Evolutionary conservation across 2,113 vertebrate genomes (phyloP).

Genomic region (Tragelaphus buxtoni): DNA sequence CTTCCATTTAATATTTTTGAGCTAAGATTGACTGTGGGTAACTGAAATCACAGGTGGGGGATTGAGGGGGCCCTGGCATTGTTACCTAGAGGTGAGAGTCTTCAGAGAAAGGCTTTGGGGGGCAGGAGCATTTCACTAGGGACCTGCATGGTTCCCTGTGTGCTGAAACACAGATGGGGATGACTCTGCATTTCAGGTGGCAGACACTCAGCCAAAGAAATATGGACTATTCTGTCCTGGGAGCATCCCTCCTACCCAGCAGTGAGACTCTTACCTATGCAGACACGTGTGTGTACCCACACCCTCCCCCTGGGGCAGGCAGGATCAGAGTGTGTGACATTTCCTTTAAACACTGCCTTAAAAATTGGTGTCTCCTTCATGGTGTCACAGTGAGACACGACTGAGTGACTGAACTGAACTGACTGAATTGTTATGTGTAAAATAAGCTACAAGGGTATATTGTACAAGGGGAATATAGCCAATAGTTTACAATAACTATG

Average conservation of each 20-base stretch:
- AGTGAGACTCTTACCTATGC: too few species aligned
- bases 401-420: too few species aligned
- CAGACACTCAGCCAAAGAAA: background rate
- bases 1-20: background rate
- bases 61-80: too few species aligned
- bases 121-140: accelerated
- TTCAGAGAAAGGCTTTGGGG: background rate
- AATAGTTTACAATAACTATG: background rate
- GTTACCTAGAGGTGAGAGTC: background rate
- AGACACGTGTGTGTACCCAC: background rate
- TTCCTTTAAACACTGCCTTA: background rate
- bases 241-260: background rate
- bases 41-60: background rate
- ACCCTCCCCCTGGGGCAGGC: background rate
- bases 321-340: background rate
- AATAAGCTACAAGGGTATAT: background rate
- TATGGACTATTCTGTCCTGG: accelerated
- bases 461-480: background rate
- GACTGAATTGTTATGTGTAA: background rate
- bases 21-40: background rate
- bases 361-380: background rate
- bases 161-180: background rate
- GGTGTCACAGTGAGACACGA: too few species aligned
- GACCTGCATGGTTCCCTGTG: background rate
- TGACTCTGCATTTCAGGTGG: too few species aligned